phyloP scores from a whole-genome alignment of 2,113 vertebrate species.

The Catagonus wagneri region DNA sequence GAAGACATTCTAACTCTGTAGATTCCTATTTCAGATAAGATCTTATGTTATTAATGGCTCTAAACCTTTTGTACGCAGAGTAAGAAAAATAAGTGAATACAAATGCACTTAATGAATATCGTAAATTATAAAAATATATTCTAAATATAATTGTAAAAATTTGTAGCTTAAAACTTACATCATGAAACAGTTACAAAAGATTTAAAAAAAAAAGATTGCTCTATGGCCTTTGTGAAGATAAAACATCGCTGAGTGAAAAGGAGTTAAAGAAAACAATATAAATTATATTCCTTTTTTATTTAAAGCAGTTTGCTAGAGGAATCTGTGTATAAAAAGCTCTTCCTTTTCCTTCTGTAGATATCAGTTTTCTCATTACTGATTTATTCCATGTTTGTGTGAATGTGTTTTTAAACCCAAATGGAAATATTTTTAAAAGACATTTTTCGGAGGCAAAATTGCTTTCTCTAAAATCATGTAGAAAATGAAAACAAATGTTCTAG shows the following conservation, averaged over 20 bases:
- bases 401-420: slow-evolving; percentile 32
- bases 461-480: background rate
- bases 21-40: slow-evolving; percentile 24
- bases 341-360: background rate
- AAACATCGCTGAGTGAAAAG: slow-evolving; percentile 17
- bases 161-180: slow-evolving; percentile 15
- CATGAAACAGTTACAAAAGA: slow-evolving; percentile 2
- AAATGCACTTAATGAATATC: slow-evolving; percentile 24
- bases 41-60: background rate
- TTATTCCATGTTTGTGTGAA: slow-evolving; percentile 34
- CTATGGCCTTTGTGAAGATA: background rate
- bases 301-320: background rate
- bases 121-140: slow-evolving; percentile 39
- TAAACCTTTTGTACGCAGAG: background rate
- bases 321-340: background rate
- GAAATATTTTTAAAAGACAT: slow-evolving; percentile 31
- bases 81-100: slow-evolving; percentile 49
- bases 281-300: slow-evolving; percentile 35
- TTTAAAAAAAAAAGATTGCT: background rate
- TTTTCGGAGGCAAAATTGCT: slow-evolving; percentile 43
- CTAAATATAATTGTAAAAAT: slow-evolving; percentile 52
- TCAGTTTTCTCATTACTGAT: background rate
- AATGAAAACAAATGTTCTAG: background rate
- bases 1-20: background rate
- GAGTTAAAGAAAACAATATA: slow-evolving; percentile 7